phyloP scores from a whole-genome alignment of 2,797 vertebrate genomes.

The Kryptolebias ocellatus region DNA sequence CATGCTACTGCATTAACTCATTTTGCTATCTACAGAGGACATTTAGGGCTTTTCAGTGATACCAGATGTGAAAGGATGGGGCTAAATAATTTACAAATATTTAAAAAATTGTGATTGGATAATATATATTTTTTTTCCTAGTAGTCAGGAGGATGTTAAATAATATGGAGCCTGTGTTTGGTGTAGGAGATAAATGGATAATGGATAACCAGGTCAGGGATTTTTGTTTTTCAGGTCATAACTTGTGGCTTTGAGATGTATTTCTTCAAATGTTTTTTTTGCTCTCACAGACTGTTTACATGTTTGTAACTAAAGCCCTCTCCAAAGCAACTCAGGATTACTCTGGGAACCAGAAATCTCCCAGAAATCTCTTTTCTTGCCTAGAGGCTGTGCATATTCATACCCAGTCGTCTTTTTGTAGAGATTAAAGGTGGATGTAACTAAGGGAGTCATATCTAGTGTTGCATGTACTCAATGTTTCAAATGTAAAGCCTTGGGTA shows the following conservation, averaged over 20 bases:
- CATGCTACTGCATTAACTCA: too few relatives aligned
- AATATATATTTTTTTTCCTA: too few relatives aligned
- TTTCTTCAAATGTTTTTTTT: neutral
- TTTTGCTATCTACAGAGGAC: too few relatives aligned
- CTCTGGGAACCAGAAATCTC: neutral
- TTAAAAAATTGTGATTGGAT: too few relatives aligned
- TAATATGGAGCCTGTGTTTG: too few relatives aligned
- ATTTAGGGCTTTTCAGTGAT: too few relatives aligned
- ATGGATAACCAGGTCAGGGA: neutral
- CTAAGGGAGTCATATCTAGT: neutral
- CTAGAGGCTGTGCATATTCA: constrained; percentile 1
- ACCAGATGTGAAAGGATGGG: too few relatives aligned
- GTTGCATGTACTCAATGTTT: neutral
- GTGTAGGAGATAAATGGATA: too few relatives aligned
- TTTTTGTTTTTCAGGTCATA: neutral
- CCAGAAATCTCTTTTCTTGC: neutral
- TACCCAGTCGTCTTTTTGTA: neutral
- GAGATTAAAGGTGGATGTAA: neutral
- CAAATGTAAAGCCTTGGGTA: neutral
- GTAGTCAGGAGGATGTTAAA: too few relatives aligned
- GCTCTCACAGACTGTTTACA: neutral
- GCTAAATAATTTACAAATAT: too few relatives aligned
- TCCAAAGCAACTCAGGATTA: neutral
- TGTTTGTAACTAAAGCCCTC: neutral
- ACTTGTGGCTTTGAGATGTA: neutral